Evolutionary conservation across 35 echinoderm and acorn worm species (phyloP).

Genomic region (Apostichopus californicus): DNA sequence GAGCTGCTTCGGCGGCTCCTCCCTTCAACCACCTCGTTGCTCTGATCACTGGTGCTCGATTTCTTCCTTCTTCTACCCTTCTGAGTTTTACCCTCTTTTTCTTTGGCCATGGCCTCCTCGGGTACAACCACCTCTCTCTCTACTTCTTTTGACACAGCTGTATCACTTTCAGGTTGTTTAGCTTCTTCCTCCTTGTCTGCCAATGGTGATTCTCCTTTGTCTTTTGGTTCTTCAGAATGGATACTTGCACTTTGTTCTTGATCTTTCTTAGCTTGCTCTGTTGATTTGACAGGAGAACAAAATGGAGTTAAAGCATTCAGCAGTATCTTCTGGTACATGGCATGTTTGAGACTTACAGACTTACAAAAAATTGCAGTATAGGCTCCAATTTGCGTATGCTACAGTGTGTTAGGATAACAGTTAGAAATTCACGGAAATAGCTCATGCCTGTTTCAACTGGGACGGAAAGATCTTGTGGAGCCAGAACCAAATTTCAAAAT

Average conservation of each 20-base stretch:
- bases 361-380: too few relatives aligned
- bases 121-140: neutral
- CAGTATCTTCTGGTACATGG: neutral
- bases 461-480: too few relatives aligned
- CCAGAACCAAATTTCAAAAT: too few relatives aligned
- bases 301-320: neutral
- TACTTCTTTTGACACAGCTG: neutral
- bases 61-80: constrained; percentile 27
- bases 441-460: too few relatives aligned
- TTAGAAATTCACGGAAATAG: too few relatives aligned
- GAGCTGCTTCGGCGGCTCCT: neutral
- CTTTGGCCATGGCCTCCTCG: constrained; percentile 5
- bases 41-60: constrained; percentile 41
- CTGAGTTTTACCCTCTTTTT: neutral
- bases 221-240: neutral
- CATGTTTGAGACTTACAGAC: too few relatives aligned
- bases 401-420: too few relatives aligned
- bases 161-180: neutral
- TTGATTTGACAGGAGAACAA: neutral
- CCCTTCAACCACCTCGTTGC: constrained; percentile 18
- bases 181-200: neutral
- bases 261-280: constrained; percentile 25
- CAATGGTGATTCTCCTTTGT: neutral
- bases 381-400: too few relatives aligned
- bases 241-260: neutral